A percentile compares a stretch with the other conserved stretches of the same genome.
phyloP scores from a whole-genome alignment of 2,113 vertebrate genomes.

The Ptilonorhynchus violaceus region DNA sequence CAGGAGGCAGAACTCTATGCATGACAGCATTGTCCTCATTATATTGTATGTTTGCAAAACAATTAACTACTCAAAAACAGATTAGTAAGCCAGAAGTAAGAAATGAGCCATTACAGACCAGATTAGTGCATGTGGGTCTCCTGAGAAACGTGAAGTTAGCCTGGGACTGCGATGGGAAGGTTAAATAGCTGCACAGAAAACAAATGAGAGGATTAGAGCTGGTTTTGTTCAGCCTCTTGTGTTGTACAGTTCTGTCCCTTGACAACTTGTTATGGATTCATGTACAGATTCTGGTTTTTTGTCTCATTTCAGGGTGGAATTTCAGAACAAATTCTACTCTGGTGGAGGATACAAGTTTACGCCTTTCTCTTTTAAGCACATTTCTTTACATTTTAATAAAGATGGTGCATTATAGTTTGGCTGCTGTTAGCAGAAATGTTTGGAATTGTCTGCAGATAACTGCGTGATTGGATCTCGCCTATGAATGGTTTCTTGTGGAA shows the following conservation, averaged over 20 bases:
- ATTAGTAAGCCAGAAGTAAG: background rate
- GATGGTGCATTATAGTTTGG: conserved; percentile 73
- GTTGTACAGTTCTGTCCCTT: background rate
- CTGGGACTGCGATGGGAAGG: background rate
- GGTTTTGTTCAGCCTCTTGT: background rate
- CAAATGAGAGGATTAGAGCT: background rate
- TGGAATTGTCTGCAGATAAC: conserved; percentile 42
- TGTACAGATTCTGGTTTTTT: background rate
- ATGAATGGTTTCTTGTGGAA: conserved; percentile 11
- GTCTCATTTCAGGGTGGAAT: conserved; percentile 88
- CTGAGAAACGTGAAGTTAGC: background rate
- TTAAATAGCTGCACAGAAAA: background rate
- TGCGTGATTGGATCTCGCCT: conserved; percentile 36
- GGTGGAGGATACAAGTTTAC: conserved; percentile 91
- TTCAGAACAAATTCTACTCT: conserved; percentile 96
- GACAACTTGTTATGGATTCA: background rate
- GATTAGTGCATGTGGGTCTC: background rate
- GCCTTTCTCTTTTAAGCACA: conserved; percentile 89
- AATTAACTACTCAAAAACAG: background rate
- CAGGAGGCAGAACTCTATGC: background rate
- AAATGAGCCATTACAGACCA: background rate
- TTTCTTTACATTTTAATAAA: conserved; percentile 83
- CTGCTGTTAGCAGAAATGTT: background rate
- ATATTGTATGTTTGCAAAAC: background rate
- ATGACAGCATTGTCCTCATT: background rate